phyloP scores from a whole-genome alignment of 2,888 invertebrate species.

The Harpalus rufipes region DNA sequence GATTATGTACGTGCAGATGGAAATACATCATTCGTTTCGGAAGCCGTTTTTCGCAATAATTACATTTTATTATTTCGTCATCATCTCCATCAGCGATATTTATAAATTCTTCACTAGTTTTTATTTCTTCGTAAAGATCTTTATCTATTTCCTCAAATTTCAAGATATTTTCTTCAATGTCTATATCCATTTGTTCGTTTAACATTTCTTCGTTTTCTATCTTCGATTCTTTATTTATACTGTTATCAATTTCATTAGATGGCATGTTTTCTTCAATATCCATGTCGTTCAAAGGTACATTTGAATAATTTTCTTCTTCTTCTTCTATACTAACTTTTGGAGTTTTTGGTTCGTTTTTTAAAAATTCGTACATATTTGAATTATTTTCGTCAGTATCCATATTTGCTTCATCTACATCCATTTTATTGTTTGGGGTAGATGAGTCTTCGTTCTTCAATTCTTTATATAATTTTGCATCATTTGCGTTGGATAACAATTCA shows the following conservation, averaged over 20 bases:
- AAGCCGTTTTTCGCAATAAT: neutral
- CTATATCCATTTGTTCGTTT: neutral
- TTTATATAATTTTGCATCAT: no score
- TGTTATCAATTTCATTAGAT: neutral
- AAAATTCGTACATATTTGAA: neutral
- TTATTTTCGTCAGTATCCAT: neutral
- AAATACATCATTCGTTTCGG: neutral
- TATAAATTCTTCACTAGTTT: neutral
- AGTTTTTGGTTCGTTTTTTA: neutral
- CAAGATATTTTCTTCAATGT: neutral
- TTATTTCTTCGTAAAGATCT: neutral
- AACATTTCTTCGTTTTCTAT: neutral
- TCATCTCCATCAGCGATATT: neutral
- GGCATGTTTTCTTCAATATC: neutral
- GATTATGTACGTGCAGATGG: neutral
- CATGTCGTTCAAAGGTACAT: neutral
- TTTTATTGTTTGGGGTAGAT: no score
- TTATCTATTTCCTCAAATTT: neutral
- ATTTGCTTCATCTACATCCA: neutral
- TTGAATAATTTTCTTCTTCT: neutral
- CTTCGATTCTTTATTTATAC: neutral
- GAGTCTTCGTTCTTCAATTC: neutral
- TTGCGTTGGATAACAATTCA: no score
- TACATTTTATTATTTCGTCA: neutral
- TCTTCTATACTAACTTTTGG: neutral